Conservation (phyloP, 2,888 invertebrate species). For the Seira sanloemensis region DNA sequence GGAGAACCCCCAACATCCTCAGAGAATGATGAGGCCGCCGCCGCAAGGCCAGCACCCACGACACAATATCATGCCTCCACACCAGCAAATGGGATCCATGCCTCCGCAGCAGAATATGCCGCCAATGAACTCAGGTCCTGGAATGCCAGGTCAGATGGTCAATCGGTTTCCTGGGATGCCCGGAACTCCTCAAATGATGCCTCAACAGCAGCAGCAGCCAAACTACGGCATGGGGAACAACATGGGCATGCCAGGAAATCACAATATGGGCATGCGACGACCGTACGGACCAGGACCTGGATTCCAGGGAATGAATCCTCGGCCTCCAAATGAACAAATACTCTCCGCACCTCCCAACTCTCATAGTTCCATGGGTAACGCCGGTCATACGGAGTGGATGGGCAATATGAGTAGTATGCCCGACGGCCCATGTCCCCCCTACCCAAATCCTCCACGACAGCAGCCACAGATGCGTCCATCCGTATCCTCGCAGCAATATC, state of each 20-base stretch:
- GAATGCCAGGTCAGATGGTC: conserved; percentile 57
- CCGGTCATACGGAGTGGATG: conserved; percentile 53
- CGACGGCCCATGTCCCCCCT: conserved; percentile 47
- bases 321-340: conserved; percentile 48
- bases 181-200: conserved; percentile 52
- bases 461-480: conserved; percentile 45
- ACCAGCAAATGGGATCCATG: conserved; percentile 62
- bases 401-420: conserved; percentile 58
- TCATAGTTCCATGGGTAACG: conserved; percentile 43
- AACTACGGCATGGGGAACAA: conserved; percentile 39
- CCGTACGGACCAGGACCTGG: conserved; percentile 49
- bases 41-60: conserved; percentile 27
- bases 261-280: conserved; percentile 42
- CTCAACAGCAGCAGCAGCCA: conserved; percentile 41
- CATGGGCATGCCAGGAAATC: conserved; percentile 31
- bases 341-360: conserved; percentile 50
- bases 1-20: conserved; percentile 36
- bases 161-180: conserved; percentile 62
- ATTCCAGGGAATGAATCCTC: conserved; percentile 56
- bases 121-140: conserved; percentile 30
- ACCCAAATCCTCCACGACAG: conserved; percentile 18
- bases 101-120: conserved; percentile 51
- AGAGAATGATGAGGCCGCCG: conserved; percentile 46
- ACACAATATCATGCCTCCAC: conserved; percentile 48
- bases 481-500: conserved; percentile 56